phyloP scores from a whole-genome alignment of 1,140 invertebrate species.

The Apis mellifera region Amel_HAv3.1 CM009931.2:25569501-25570000 shows the following conservation, averaged over 20 bases:
- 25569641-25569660: constrained; percentile 70
- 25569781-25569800: constrained; percentile 6
- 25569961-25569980: too few species aligned
- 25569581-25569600: constrained; percentile 63
- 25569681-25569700: constrained; percentile 71
- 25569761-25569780: constrained; percentile 3
- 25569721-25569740: constrained; percentile 50
- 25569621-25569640: constrained; percentile 50
- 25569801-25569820: constrained; percentile 2
- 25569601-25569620: constrained; percentile 46
- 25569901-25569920: too few species aligned
- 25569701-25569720: constrained; percentile 61
- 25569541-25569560: constrained; percentile 29
- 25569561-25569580: constrained; percentile 15
- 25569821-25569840: background rate
- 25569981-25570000: too few species aligned
- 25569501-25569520: constrained; percentile 58
- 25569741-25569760: background rate
- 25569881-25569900: background rate
- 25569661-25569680: constrained; percentile 71
- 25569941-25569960: too few species aligned
- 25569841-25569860: background rate
- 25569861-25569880: background rate
- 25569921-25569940: too few species aligned
- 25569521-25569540: constrained; percentile 7